phyloP scores from a whole-genome alignment of 1,140 invertebrate genomes.

The Anthonomus grandis region DNA sequence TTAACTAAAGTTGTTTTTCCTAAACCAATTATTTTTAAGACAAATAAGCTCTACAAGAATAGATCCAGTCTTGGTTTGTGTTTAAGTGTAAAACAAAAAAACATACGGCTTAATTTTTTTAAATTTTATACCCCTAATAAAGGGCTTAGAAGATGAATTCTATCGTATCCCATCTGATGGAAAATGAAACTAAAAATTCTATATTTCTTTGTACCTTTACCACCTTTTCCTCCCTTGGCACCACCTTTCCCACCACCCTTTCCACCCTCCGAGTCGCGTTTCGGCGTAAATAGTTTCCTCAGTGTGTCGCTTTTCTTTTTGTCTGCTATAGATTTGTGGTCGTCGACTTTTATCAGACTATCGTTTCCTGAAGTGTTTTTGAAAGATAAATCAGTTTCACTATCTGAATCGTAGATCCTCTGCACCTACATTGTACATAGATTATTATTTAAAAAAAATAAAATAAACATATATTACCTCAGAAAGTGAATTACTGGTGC shows the following conservation, averaged over 20 bases:
- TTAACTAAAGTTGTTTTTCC: no score
- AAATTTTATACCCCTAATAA: no score
- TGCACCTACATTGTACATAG: no score
- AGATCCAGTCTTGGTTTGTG: no score
- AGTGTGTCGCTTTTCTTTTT: slow-evolving; percentile 71
- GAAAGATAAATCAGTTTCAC: slow-evolving; percentile 8
- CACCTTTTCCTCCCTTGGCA: slow-evolving; percentile 56
- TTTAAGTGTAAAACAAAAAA: no score
- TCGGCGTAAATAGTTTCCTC: slow-evolving; percentile 61
- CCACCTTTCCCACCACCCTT: slow-evolving; percentile 56
- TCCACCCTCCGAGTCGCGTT: slow-evolving; percentile 44
- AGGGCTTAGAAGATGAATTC: no score
- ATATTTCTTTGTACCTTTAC: slow-evolving; percentile 51
- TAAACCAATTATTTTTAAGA: no score
- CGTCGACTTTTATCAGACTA: slow-evolving; percentile 50
- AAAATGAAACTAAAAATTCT: background rate
- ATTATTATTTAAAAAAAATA: no score
- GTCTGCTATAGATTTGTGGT: slow-evolving; percentile 56
- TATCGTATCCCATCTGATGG: background rate
- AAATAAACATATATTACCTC: background rate
- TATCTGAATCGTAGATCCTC: slow-evolving; percentile 28
- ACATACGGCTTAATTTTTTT: no score
- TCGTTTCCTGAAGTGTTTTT: slow-evolving; percentile 18
- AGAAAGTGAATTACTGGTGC: background rate
- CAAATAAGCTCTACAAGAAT: no score